phyloP scores from a whole-genome alignment of 1,140 invertebrate species.

The Drosophila parabipectinata region DNA sequence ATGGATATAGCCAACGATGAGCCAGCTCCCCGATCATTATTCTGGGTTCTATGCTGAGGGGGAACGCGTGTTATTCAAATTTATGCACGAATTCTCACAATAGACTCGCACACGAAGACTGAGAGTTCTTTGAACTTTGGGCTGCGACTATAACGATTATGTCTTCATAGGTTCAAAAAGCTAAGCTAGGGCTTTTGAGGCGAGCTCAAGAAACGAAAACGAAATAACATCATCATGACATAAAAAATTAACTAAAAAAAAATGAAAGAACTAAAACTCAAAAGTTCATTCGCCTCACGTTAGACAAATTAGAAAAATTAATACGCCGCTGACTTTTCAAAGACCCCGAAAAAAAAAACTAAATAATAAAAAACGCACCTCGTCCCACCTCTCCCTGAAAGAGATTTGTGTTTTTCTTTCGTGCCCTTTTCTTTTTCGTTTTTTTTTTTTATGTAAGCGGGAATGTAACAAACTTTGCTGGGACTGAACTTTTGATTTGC shows the following conservation, averaged over 20 bases:
- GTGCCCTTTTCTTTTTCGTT: slow-evolving; percentile 20
- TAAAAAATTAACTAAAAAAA: slow-evolving; percentile 50
- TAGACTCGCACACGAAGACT: slow-evolving; percentile 44
- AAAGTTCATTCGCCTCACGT: slow-evolving; percentile 77
- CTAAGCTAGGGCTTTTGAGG: slow-evolving; percentile 47
- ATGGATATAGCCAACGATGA: slow-evolving; percentile 21
- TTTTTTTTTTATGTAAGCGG: slow-evolving; percentile 64
- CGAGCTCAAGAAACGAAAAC: slow-evolving; percentile 66
- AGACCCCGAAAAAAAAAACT: slow-evolving; percentile 25
- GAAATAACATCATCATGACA: slow-evolving; percentile 78
- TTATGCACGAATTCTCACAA: slow-evolving; percentile 80
- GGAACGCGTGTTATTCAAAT: slow-evolving; percentile 62
- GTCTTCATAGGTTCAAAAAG: slow-evolving; percentile 76
- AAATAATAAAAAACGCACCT: slow-evolving; percentile 6
- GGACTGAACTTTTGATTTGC: slow-evolving; percentile 75
- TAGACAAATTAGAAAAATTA: slow-evolving; percentile 82
- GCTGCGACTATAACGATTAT: slow-evolving; percentile 75
- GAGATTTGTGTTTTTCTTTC: slow-evolving; percentile 48
- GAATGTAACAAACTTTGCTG: slow-evolving; percentile 71
- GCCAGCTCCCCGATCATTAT: slow-evolving; percentile 12
- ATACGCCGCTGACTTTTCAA: slow-evolving; percentile 67
- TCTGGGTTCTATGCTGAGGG: slow-evolving; percentile 23
- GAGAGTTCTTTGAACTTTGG: slow-evolving; percentile 76
- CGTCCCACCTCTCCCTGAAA: neutral
- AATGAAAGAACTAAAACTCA: slow-evolving; percentile 52